phyloP scores from a whole-genome alignment of 2,888 invertebrate species.

The Lymantria dispar region DNA sequence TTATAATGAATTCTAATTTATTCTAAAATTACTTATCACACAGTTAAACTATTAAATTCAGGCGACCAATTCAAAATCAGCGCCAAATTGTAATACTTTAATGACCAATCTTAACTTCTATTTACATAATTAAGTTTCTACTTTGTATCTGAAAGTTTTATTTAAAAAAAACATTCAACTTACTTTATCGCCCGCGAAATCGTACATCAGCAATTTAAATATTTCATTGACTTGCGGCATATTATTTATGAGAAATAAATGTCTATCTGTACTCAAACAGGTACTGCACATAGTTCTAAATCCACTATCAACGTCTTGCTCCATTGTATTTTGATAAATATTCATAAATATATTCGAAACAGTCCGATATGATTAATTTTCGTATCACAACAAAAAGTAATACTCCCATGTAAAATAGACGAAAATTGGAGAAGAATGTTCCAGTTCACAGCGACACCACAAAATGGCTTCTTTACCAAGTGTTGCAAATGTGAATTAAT shows the following conservation, averaged over 20 bases:
- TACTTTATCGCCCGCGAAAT: conserved; percentile 68
- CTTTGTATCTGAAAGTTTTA: not conserved
- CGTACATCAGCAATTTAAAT: conserved; percentile 66
- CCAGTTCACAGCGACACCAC: conserved; percentile 73
- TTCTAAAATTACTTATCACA: no score
- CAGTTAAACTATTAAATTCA: no score
- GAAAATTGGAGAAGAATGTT: conserved; percentile 65
- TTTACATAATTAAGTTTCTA: no score
- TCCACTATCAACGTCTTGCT: conserved; percentile 64
- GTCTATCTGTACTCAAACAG: conserved; percentile 65
- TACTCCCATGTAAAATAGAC: conserved; percentile 82
- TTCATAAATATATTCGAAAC: conserved; percentile 30
- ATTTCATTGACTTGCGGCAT: conserved; percentile 55
- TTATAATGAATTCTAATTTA: no score
- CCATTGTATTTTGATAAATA: conserved; percentile 52
- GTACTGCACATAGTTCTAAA: conserved; percentile 61
- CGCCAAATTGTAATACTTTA: no score
- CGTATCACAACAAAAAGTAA: conserved; percentile 79
- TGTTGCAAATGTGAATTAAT: conserved; percentile 42
- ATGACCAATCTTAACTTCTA: no score
- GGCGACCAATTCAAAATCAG: no score
- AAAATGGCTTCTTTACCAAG: conserved; percentile 78
- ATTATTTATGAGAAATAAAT: conserved; percentile 57
- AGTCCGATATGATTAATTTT: conserved; percentile 50
- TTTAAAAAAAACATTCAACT: conserved; percentile 31